Base-by-base conservation (phyloP, 2,888 invertebrate genomes). In the Tromatobia lineatoria region DNA sequence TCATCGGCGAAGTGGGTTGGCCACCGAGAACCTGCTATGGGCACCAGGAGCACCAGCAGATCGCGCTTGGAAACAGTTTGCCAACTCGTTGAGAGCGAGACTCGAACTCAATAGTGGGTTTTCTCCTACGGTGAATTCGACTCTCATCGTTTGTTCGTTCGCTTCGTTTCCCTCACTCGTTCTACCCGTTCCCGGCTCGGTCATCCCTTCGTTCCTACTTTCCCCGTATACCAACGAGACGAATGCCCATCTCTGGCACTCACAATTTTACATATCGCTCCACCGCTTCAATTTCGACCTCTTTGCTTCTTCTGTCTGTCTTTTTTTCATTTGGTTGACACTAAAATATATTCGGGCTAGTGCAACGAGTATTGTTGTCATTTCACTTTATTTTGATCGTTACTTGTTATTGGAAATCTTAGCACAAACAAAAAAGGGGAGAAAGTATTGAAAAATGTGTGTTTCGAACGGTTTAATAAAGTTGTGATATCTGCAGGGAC, bases 51-150 rank as follows among this genome's bases (percentile, higher is more conserved):
- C 79, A 82, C 73, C 82, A 77, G 77, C 80, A 79, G 74, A 76
- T 69, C 59, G 83, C 69, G 77, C 67, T 76, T 71, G 77, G 81
- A 78, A 91, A 91, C 90, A 92, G 92, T 93, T 93, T 91, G 90
- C 92, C 91, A 91, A 93, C 92, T 93, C 91, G 91, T 91, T 91
- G 90, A 90, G 90, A 90, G 88, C 89, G 90, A 88, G 90, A 89
- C 88, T 90, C 88, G 83, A 88, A 90, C 90, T 91, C 88, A 89
- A 90, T 89, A 86, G 87, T 84, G 75, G 80, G 69, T 80, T 84
- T 73, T 74, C 73, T 70, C 64, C 70, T 52, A 67, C 75, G 76
- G 75, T 54, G 70, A 23, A 73, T 75, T 76, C 74, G 73, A 74
- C 54, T 80, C 83, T 80, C 78, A 57, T 66, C 66, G 67, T 70